phyloP scores from a whole-genome alignment of 2,797 vertebrate species.

The Epinephelus malabaricus region DNA sequence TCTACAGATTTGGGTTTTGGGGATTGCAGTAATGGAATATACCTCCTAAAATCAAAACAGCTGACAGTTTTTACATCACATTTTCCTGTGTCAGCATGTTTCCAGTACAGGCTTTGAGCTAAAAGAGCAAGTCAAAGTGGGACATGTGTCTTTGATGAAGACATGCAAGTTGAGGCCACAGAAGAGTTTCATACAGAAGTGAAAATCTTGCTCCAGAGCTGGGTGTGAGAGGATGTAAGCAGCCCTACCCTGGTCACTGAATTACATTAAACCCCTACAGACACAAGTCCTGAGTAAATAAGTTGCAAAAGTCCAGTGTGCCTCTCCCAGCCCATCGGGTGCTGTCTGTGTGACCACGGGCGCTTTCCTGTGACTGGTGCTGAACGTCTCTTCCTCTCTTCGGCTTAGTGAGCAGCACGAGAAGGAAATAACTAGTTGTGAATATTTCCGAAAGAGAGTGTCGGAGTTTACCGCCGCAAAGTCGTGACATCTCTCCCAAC shows the following conservation, averaged over 20 bases:
- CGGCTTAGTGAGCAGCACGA: conserved; percentile 69
- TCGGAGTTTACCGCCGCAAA: conserved; percentile 60
- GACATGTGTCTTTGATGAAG: background rate
- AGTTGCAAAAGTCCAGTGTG: conserved; percentile 24
- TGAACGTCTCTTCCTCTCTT: conserved; percentile 84
- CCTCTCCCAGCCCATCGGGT: conserved; percentile 25
- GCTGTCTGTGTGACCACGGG: conserved; percentile 77
- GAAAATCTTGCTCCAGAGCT: conserved; percentile 24
- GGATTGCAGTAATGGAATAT: background rate
- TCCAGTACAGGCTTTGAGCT: background rate
- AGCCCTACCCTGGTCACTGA: conserved; percentile 2
- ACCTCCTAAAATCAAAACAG: background rate
- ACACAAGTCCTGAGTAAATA: background rate
- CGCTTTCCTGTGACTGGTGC: conserved; percentile 89
- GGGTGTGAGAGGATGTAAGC: background rate
- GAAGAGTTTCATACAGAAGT: background rate
- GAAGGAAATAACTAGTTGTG: conserved; percentile 83
- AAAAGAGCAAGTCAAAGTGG: background rate
- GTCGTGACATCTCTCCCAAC: conserved; percentile 68
- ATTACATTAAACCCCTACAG: background rate
- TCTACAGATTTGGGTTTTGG: background rate
- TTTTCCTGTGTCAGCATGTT: background rate
- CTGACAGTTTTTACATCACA: background rate
- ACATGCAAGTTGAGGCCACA: conserved; percentile 23
- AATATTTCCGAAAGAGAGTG: conserved; percentile 60